These are phyloP conservation scores for Aradus depressus DNA, from an alignment of 2,888 invertebrate genomes.

Conservation along the genomic window DNA sequence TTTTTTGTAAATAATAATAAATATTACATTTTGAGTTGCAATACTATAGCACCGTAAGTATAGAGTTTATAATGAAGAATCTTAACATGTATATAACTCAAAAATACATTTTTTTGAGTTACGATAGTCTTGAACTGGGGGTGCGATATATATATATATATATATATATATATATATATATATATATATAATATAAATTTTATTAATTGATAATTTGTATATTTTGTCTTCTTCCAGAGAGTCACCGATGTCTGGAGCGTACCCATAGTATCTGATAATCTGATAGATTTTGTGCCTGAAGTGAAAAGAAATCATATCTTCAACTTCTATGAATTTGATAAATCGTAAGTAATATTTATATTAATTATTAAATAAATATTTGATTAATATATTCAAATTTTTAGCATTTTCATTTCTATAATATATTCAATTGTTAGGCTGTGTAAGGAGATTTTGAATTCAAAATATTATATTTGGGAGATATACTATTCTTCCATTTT, in stretches of 20 bases:
- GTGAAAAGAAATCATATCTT: slow-evolving; percentile 41
- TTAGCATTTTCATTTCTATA: not conserved
- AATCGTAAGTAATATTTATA: slow-evolving; percentile 26
- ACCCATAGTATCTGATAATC: slow-evolving; percentile 45
- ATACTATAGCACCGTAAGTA: no score
- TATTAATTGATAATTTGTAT: not conserved
- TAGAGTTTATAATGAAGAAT: no score
- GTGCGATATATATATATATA: no score
- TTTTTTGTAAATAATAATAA: not conserved
- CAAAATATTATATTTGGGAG: not conserved
- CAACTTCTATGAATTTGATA: slow-evolving; percentile 33
- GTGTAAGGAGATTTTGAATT: no score
- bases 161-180: not conserved
- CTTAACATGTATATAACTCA: no score
- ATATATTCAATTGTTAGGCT: no score
- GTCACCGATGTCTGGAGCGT: slow-evolving; percentile 48
- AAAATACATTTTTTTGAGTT: no score
- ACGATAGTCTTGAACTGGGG: no score
- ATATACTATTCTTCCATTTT: not conserved
- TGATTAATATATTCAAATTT: not conserved
- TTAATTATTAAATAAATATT: not conserved
- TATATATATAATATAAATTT: not conserved
- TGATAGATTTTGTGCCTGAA: slow-evolving; percentile 48
- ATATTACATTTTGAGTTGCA: no score
- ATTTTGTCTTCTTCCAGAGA: slow-evolving; percentile 36